Evolutionary conservation across 2,113 vertebrate genomes (phyloP), one percentile per base, ranked within the genome.

Genomic region (Poecilia latipinna): DNA sequence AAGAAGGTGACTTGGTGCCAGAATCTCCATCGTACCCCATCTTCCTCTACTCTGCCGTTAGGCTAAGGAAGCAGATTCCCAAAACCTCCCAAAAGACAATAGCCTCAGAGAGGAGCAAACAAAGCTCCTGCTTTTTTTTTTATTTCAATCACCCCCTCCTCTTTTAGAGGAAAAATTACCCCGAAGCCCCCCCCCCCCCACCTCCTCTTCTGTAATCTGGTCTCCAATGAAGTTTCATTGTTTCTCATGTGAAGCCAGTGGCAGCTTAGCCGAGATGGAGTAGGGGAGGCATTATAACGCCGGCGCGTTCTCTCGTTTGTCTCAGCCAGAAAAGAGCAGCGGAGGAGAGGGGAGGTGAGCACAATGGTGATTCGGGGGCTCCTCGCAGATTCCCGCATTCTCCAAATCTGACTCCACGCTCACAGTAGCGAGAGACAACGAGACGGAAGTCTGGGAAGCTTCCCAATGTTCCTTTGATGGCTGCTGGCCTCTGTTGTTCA

Each of bases 191-290:
- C 85, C 72, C 91, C 91, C 77, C 87, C 85, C 72, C 35, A 37
- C 35, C 0, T 31, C 28, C 57, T 33, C 32, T 65, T 88, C 95
- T 84, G 82, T 96, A 95, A 96, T 97, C 95, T 96, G 92, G 92
- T 95, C 94, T 96, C 95, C 87, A 94, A 80, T 96, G 92, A 96
- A 96, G 93, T 95, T 94, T 95, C 93, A 95, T 95, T 92, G 94
- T 96, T 96, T 95, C 90, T 94, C 93, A 90, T 89, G 92, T 92
- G 91, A 88, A 95, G 88, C 94, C 93, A 95, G 82, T 95, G 94
- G 95, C 93, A 81, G 94, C 93, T 96, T 95, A 96, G 91, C 85
- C 7, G 68, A 90, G 92, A 95, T 92, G 90, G 89, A 90, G 87
- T 83, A 90, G 86, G 77, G 92, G 65, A 88, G 83, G 85, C 86